phyloP scores from a whole-genome alignment of 2,797 vertebrate genomes.

The Microcaecilia unicolor region DNA sequence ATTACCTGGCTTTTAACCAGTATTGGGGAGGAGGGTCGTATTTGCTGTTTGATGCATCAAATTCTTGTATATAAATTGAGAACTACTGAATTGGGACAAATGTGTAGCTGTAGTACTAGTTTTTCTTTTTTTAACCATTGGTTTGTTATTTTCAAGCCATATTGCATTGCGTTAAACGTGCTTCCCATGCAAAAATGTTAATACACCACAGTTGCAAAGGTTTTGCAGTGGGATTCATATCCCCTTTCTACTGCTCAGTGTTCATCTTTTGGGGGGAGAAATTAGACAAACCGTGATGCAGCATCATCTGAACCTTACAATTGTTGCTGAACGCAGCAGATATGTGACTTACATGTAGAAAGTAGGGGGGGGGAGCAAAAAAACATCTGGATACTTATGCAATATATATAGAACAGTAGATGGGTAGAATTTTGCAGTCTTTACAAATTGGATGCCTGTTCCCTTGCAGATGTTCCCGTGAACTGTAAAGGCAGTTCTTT shows the following conservation, averaged over 20 bases:
- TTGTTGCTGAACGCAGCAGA: background rate
- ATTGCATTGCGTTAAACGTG: constrained; percentile 29
- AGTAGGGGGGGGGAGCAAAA: too few species aligned
- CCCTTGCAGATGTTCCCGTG: too few species aligned
- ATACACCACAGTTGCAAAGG: constrained; percentile 13
- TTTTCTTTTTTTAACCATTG: constrained; percentile 18
- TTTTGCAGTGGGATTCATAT: constrained; percentile 2
- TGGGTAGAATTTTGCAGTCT: too few species aligned
- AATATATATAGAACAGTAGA: too few species aligned
- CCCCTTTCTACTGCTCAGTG: too few species aligned
- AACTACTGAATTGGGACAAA: constrained; percentile 11
- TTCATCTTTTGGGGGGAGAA: background rate
- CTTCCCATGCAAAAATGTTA: constrained; percentile 16
- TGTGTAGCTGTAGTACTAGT: too few species aligned
- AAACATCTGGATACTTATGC: too few species aligned
- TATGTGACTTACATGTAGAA: too few species aligned
- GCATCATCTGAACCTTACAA: background rate
- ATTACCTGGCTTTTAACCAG: too few species aligned
- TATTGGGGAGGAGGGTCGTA: too few species aligned
- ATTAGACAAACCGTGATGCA: fast-evolving
- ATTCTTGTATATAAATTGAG: constrained; percentile 29
- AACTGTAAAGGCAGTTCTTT: too few species aligned
- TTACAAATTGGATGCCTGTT: too few species aligned
- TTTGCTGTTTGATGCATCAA: constrained; percentile 6
- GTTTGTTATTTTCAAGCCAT: constrained; percentile 39